Evolutionary conservation across 2,888 invertebrate species (phyloP).

Genomic region (Pocota personata): DNA sequence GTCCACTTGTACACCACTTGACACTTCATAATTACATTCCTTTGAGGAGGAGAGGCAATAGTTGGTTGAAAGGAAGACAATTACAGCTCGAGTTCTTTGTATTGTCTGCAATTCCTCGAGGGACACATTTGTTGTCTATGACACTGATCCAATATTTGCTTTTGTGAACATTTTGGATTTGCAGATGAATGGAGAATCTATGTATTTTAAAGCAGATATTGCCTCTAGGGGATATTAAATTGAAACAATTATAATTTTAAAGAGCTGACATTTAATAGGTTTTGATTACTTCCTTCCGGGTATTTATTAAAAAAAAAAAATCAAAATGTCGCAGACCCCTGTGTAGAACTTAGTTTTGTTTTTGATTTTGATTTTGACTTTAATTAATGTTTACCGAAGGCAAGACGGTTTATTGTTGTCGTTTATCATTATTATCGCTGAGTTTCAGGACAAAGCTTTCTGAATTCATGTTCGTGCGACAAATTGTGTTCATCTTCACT

Average conservation of each 20-base stretch:
- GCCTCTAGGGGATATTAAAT: background rate
- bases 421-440: conserved; percentile 9
- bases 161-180: background rate
- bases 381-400: background rate
- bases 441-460: background rate
- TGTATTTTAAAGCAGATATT: background rate
- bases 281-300: background rate
- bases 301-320: background rate
- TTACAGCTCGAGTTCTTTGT: background rate
- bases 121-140: conserved; percentile 13
- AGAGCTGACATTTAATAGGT: background rate
- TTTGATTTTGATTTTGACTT: background rate
- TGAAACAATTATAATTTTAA: conserved; percentile 2
- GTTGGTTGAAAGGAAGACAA: conserved; percentile 3
- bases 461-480: background rate
- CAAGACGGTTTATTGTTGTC: background rate
- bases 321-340: background rate
- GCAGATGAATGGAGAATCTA: background rate
- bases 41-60: background rate
- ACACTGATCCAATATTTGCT: conserved; percentile 31
- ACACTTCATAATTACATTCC: background rate
- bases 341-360: background rate
- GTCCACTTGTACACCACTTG: background rate
- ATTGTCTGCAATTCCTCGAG: conserved; percentile 1
- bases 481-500: background rate